A percentile compares a stretch with the other conserved stretches of the same genome.
Conservation (phyloP, 2,797 vertebrate genomes). For the Chloroceryle inda region DNA sequence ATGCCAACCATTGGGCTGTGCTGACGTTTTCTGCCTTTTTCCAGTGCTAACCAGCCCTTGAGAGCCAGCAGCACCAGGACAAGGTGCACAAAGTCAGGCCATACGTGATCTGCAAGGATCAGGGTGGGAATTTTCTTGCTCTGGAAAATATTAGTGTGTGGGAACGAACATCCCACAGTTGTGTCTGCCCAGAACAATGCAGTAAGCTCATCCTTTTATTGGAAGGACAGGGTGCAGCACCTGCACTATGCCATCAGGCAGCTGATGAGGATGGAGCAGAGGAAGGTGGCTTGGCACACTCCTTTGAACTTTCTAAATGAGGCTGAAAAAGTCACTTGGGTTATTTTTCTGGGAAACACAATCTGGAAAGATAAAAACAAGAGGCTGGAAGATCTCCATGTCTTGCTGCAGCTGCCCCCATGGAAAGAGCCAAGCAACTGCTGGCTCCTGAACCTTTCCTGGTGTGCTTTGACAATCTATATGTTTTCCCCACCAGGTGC, state of each 20-base stretch:
- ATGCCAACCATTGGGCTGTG: background rate
- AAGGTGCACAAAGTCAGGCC: background rate
- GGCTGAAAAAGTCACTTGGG: background rate
- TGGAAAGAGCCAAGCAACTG: no score
- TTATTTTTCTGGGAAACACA: background rate
- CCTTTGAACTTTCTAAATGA: background rate
- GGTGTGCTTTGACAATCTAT: accelerated
- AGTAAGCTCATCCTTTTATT: background rate
- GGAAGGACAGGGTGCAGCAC: background rate
- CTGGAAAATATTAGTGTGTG: background rate
- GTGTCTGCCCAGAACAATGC: background rate
- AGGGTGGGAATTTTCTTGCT: background rate
- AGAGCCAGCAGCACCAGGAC: background rate
- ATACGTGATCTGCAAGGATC: accelerated
- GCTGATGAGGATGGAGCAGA: background rate
- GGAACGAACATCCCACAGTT: background rate
- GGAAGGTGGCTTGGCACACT: background rate
- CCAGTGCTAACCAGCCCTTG: accelerated
- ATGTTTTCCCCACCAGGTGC: background rate
- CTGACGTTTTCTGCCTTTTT: background rate
- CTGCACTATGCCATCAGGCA: accelerated
- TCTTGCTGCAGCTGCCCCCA: background rate
- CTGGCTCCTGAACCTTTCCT: accelerated
- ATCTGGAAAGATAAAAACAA: background rate
- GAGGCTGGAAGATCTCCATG: background rate